Evolutionary conservation across 2,888 invertebrate species (phyloP).

Genomic region (Cephus rjabovi): DNA sequence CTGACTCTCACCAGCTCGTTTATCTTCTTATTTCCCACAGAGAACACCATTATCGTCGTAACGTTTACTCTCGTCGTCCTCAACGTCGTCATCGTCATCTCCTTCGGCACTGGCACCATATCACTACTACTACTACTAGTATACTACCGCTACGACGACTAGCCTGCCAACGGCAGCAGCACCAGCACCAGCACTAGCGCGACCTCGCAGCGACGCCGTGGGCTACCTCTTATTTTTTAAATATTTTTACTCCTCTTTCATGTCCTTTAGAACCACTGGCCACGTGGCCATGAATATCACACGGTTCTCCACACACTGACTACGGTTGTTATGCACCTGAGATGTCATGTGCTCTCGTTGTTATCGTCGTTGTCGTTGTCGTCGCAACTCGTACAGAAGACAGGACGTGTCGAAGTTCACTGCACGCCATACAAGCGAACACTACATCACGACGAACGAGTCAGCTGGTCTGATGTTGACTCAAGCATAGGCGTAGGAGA

Average conservation of each 20-base stretch:
- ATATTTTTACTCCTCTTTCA: conserved; percentile 9
- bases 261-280: conserved; percentile 12
- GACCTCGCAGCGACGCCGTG: not conserved
- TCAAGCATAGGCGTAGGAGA: conserved; percentile 29
- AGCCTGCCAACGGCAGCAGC: conserved; percentile 1
- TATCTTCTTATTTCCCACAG: conserved; percentile 12
- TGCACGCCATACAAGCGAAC: conserved; percentile 25
- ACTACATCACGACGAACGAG: conserved; percentile 42
- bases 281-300: conserved; percentile 25
- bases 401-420: conserved; percentile 22
- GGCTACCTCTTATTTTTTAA: conserved; percentile 13
- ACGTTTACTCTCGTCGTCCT: conserved; percentile 1
- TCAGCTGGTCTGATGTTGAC: conserved; percentile 52
- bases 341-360: not conserved
- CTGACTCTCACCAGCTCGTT: conserved; percentile 19
- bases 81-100: not conserved
- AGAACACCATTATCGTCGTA: conserved; percentile 5
- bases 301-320: not conserved
- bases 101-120: not conserved
- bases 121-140: conserved; percentile 3
- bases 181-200: not conserved
- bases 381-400: not conserved
- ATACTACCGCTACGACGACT: not conserved
- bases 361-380: not conserved
- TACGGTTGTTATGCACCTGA: not conserved